Base-by-base conservation (phyloP, 1,140 invertebrate species). In the Hyles euphorbiae region DNA sequence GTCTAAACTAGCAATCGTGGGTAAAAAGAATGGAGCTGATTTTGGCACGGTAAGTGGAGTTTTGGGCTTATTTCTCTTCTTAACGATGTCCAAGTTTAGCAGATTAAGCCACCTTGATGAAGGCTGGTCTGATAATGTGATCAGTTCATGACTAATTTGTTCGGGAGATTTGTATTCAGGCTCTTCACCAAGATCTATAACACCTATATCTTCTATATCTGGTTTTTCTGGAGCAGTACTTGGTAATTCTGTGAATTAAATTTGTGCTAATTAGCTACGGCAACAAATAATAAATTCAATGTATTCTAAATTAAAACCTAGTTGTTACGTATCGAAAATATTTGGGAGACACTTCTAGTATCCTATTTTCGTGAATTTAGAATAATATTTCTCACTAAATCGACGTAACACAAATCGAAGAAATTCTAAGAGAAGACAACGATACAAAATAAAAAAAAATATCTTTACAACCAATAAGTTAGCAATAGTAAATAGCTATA, bases 61-160 rank as follows among this genome's bases (percentile, higher is more conserved):
- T 85, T 94, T 96, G 0, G 98, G 97, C 81, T 98, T 99, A 83
- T 99, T 99, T 63, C 96, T 91, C 65, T 93, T 93, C 80, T 95
- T 97, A 1, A 99, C 95, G 2, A 96, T 87, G 73, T 99, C 97
- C 48, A 99, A 90, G 83, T 98, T 93, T 0, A 99, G 89, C 3
- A 99, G 85, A 90, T 98, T 98, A 53, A 97, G 93, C 98, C 98
- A 99, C 75, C 96, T 93, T 0, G 97, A 97, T 22, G 94, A 92
- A 0, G 98, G 93, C 47, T 98, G 85, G 2, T 93, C 91, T 0
- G 97, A 98, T 62, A 99, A 88, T 0, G 97, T 98, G 8, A 99
- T 92, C 1, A 99, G 88, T 68, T 97, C 93, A 34, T 92, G 79
- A 45, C 91, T 91, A 46, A 99, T 93, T 90, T 98, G 97, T 69